Conservation (phyloP, 2,888 invertebrate genomes). For the Merodon equestris region DNA sequence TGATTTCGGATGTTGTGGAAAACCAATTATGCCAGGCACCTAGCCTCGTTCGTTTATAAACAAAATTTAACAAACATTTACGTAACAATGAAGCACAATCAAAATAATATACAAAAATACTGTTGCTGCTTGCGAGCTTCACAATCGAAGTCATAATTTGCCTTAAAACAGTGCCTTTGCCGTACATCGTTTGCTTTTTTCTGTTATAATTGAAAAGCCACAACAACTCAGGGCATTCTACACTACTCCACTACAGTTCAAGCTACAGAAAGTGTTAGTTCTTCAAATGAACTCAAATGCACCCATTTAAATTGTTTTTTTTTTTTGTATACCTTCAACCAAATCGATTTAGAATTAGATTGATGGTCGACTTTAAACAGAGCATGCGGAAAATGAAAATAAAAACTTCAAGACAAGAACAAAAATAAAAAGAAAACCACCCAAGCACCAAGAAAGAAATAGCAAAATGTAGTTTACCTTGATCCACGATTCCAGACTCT, state of each 20-base stretch:
- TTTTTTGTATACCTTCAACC: constrained; percentile 19
- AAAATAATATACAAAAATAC: too few relatives aligned
- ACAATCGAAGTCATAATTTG: too few relatives aligned
- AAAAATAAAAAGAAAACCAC: constrained; percentile 31
- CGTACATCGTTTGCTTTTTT: background rate
- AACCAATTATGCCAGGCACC: too few relatives aligned
- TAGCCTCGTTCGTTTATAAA: too few relatives aligned
- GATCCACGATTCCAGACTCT: constrained; percentile 91
- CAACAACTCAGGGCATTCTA: too few relatives aligned
- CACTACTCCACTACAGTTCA: too few relatives aligned
- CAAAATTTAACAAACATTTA: too few relatives aligned
- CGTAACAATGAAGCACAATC: too few relatives aligned
- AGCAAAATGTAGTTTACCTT: constrained; percentile 81
- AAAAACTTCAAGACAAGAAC: too few relatives aligned
- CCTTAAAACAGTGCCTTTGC: background rate
- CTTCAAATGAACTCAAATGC: background rate
- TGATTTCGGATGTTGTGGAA: background rate
- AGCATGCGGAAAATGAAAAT: constrained; percentile 36
- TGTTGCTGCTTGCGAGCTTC: too few relatives aligned
- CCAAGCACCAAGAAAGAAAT: constrained; percentile 51
- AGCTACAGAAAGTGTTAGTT: too few relatives aligned
- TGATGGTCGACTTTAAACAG: background rate
- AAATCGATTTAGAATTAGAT: constrained; percentile 13
- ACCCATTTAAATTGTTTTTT: background rate
- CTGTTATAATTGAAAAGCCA: too few relatives aligned